Base-by-base conservation (phyloP, 30 jellyfish, hydroid and myxozoan genomes). In the Aurelia aurita complex sp. Pacific region DNA sequence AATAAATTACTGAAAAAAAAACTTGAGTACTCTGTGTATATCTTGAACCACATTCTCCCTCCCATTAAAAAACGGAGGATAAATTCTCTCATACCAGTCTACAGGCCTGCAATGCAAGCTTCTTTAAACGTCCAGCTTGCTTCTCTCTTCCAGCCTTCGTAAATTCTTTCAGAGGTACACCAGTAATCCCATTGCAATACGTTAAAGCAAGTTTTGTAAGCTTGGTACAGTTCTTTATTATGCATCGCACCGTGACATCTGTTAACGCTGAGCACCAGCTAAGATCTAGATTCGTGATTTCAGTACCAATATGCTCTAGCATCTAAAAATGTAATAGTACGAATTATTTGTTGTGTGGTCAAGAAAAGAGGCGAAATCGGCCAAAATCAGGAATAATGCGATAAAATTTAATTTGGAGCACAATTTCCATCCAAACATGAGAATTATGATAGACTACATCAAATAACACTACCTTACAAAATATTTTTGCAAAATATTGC, bases 231-330 rank as follows among this genome's bases (percentile, higher is more conserved):
- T 73, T 71, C n/a, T 59, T 35, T 1, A 88, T 43, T 61, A 88
- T 72, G 10, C 75, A 9, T 18, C 60, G 43, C 12, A 88, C 17
- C 40, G 90, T 69, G n/a, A 4, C 63, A 74, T 88, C 96, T 6
- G 96, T 88, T 52, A 88, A 11, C 6, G 73, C 54, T 32, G 60
- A 14, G 62, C 96, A 88, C 81, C 90, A 77, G 63, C 96, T 88
- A 42, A 88, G 73, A 52, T 88, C 96, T 12, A 88, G 46, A 34
- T 69, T 88, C 63, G 73, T 76, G 15, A 88, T 14, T 29, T 67
- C 73, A 78, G 61, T 69, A 17, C 96, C 96, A 64, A 70, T 71
- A 59, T 23, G 64, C 67, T 68, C 96, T 0, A 88, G 81, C 75
- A 88, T 88, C 96, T 88, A 52, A 16, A 70, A 46, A 16, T 76